A percentile compares a stretch with the other conserved stretches of the same genome.
phyloP scores from a whole-genome alignment of 2,113 vertebrate genomes.

The Platycercus adscitus region DNA sequence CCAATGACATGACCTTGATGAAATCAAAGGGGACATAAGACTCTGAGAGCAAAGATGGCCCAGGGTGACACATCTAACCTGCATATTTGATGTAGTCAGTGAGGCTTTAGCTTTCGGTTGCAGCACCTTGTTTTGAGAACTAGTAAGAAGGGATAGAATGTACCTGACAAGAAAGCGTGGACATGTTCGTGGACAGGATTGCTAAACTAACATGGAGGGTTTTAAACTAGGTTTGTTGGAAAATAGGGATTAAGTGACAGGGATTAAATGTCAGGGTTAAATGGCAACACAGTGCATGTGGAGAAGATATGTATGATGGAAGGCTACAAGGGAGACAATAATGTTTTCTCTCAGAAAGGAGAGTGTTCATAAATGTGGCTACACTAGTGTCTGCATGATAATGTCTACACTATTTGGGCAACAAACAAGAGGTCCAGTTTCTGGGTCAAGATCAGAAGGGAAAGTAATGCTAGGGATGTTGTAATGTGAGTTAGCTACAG shows the following conservation, averaged over 20 bases:
- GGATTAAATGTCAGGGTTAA: not conserved
- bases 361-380: not conserved
- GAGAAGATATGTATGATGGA: not conserved
- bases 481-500: not conserved
- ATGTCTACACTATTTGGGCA: not conserved
- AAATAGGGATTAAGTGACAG: not conserved
- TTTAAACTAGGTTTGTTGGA: not conserved
- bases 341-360: not conserved
- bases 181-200: not conserved
- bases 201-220: not conserved
- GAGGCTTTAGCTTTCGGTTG: not conserved
- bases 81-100: not conserved
- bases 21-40: not conserved
- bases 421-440: not conserved
- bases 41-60: not conserved
- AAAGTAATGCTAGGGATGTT: not conserved
- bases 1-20: not conserved
- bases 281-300: not conserved
- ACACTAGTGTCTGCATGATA: not conserved
- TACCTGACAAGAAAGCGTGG: not conserved
- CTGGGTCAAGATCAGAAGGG: not conserved
- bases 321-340: not conserved
- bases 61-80: not conserved
- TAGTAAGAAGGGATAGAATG: not conserved
- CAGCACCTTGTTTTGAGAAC: not conserved